Conservation (phyloP, 1,140 invertebrate species). For the Cotesia vestalis region DNA sequence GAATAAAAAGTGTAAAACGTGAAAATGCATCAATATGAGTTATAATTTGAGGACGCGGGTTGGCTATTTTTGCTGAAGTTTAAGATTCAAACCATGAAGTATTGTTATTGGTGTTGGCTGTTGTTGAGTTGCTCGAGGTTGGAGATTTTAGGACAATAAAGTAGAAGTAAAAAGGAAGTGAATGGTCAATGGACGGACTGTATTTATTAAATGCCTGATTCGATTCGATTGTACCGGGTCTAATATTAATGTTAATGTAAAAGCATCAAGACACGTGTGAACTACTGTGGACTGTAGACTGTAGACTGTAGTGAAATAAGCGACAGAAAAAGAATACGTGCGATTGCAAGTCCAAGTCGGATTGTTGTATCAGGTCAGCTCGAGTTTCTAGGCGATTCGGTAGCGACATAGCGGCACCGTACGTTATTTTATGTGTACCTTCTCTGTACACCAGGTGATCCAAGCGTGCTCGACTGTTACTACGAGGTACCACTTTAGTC, state of each 20-base stretch:
- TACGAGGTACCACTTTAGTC: slow-evolving; percentile 18
- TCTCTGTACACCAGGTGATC: slow-evolving; percentile 16
- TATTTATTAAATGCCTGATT: slow-evolving; percentile 7
- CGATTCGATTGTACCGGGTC: background rate
- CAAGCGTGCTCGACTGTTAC: background rate
- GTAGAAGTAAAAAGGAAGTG: background rate
- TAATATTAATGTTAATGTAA: background rate
- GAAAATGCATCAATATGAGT: too few relatives aligned
- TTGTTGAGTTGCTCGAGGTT: too few relatives aligned
- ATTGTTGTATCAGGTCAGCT: slow-evolving; percentile 38
- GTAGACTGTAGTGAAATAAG: background rate
- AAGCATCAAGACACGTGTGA: too few relatives aligned
- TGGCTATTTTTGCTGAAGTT: too few relatives aligned
- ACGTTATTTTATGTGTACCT: slow-evolving; percentile 15
- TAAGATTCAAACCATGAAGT: too few relatives aligned
- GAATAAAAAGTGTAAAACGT: too few relatives aligned
- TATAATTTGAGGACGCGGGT: too few relatives aligned
- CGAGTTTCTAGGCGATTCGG: slow-evolving; percentile 49
- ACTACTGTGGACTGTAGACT: slow-evolving; percentile 15
- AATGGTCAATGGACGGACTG: background rate
- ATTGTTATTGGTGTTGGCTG: too few relatives aligned
- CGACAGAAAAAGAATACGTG: background rate
- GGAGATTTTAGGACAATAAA: too few relatives aligned
- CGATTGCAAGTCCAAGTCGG: slow-evolving; percentile 23
- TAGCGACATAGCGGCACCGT: slow-evolving; percentile 35